A percentile compares a stretch with the other conserved stretches of the same genome.
phyloP scores from a whole-genome alignment of 2,888 invertebrate genomes.

The Lumbricus terrestris region DNA sequence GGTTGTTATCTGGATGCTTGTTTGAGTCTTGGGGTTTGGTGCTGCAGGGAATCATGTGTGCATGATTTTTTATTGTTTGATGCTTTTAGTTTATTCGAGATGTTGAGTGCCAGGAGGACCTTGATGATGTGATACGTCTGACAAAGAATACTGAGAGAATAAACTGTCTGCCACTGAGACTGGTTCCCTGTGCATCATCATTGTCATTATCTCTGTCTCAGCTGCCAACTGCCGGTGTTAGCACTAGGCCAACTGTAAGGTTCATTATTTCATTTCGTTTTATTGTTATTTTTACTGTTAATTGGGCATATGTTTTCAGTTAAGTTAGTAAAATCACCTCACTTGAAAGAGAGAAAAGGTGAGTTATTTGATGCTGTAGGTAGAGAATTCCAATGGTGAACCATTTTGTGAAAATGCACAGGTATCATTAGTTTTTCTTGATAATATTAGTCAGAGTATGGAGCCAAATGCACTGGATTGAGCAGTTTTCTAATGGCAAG shows the following conservation, averaged over 20 bases:
- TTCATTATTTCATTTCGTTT: not conserved
- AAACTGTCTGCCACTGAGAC: not conserved
- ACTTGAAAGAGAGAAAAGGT: not conserved
- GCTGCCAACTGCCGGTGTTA: not conserved
- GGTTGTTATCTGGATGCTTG: not conserved
- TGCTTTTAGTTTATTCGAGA: conserved; percentile 17
- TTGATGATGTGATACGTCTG: conserved; percentile 13
- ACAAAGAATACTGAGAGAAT: not conserved
- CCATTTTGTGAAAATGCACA: too few species aligned
- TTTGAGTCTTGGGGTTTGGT: not conserved
- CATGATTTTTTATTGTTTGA: not conserved
- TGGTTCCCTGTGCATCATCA: conserved; percentile 5
- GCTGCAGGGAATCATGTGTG: too few species aligned
- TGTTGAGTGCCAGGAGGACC: conserved; percentile 5
- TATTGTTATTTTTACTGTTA: not conserved
- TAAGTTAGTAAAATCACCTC: too few species aligned
- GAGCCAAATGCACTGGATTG: too few species aligned
- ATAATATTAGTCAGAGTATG: too few species aligned
- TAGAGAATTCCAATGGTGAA: not conserved
- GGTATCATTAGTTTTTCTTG: too few species aligned
- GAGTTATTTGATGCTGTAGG: not conserved
- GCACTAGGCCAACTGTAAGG: not conserved
- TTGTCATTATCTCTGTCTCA: not conserved
- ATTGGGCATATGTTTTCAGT: too few species aligned
- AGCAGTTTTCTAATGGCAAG: too few species aligned